phyloP scores from a whole-genome alignment of 1,140 invertebrate species.

The Neotoxoptera formosana region DNA sequence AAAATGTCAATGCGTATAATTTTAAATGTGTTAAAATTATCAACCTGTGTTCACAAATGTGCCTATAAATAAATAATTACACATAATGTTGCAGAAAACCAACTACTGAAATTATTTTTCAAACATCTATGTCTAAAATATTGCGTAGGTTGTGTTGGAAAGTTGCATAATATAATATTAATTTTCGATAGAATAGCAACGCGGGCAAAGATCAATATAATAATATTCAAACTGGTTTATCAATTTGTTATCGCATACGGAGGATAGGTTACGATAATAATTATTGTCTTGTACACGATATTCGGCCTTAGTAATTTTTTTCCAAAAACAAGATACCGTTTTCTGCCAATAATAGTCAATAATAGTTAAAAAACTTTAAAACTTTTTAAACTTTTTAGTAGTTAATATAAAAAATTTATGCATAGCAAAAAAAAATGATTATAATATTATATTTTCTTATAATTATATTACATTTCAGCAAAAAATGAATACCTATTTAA shows the following conservation, averaged over 20 bases:
- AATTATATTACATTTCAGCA: no score
- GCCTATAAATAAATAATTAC: not conserved
- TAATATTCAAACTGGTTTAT: not conserved
- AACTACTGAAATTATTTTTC: not conserved
- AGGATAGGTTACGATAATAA: not conserved
- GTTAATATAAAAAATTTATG: no score
- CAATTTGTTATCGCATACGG: not conserved
- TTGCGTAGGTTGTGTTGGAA: not conserved
- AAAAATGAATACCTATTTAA: no score
- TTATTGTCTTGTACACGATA: not conserved
- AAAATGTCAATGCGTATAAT: not conserved
- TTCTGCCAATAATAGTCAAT: no score
- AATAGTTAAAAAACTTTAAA: no score
- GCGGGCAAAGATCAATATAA: not conserved
- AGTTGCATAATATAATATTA: not conserved
- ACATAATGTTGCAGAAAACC: not conserved
- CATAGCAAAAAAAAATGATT: no score
- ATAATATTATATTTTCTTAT: no score
- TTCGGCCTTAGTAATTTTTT: no score
- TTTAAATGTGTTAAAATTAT: not conserved
- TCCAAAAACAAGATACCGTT: no score
- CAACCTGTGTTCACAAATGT: not conserved
- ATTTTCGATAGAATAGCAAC: not conserved
- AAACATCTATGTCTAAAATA: not conserved
- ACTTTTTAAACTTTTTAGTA: no score